phyloP scores from a whole-genome alignment of 2,888 invertebrate species.

The Limulus polyphemus region DNA sequence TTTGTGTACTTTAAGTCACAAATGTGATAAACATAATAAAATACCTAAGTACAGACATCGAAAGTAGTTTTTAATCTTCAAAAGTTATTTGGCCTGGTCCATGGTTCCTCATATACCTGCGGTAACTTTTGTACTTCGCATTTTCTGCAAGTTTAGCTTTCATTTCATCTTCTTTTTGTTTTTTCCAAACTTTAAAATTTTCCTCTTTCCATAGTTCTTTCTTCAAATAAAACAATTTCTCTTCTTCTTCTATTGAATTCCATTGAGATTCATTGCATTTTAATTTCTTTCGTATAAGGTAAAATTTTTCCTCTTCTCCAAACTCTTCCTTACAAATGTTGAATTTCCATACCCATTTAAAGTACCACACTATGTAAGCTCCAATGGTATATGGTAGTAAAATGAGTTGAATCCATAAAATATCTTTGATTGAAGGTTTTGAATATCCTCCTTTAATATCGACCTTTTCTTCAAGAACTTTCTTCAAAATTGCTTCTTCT shows the following conservation, averaged over 20 bases:
- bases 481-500: slow-evolving; percentile 61
- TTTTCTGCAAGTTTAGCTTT: slow-evolving; percentile 74
- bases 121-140: slow-evolving; percentile 72
- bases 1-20: too few species aligned
- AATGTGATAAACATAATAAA: too few species aligned
- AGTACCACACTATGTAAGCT: slow-evolving; percentile 52
- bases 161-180: slow-evolving; percentile 66
- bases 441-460: slow-evolving; percentile 85
- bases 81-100: slow-evolving; percentile 84
- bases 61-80: slow-evolving; percentile 45
- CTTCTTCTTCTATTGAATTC: slow-evolving; percentile 55
- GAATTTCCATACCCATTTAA: slow-evolving; percentile 69
- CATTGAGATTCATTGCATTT: slow-evolving; percentile 37
- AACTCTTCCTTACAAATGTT: slow-evolving; percentile 59
- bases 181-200: slow-evolving; percentile 65
- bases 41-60: too few species aligned
- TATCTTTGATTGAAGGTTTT: slow-evolving; percentile 60
- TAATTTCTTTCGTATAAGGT: slow-evolving; percentile 67
- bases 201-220: slow-evolving; percentile 69
- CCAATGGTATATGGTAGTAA: slow-evolving; percentile 56
- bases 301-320: slow-evolving; percentile 66
- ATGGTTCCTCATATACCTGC: slow-evolving; percentile 79
- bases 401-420: slow-evolving; percentile 70
- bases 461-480: slow-evolving; percentile 81
- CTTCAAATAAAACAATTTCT: slow-evolving; percentile 57